phyloP scores from a whole-genome alignment of 2,113 vertebrate genomes.

The Psilopsiagon aymara region DNA sequence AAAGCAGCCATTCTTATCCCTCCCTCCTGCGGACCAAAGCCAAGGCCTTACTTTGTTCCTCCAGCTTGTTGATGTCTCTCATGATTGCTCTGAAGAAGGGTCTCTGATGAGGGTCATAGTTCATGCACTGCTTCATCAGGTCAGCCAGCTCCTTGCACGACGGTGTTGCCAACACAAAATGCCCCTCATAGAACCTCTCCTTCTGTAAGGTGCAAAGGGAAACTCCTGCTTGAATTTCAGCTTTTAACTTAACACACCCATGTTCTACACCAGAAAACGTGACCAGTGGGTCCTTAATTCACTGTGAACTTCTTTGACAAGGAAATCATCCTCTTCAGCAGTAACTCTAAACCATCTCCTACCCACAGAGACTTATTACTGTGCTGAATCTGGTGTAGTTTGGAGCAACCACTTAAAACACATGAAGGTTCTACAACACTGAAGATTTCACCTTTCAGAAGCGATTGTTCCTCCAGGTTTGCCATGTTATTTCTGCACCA shows the following conservation, averaged over 20 bases:
- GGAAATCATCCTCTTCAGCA: background rate
- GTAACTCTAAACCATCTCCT: background rate
- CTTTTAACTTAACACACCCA: background rate
- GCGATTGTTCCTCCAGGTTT: background rate
- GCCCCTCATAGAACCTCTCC: conserved; percentile 91
- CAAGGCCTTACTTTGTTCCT: conserved; percentile 84
- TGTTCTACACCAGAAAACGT: background rate
- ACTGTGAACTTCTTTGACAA: background rate
- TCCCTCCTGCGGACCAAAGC: background rate
- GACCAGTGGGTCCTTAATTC: background rate
- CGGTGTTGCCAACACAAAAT: conserved; percentile 85
- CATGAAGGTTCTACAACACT: accelerated
- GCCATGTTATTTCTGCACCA: accelerated
- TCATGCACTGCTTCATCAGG: conserved; percentile 98
- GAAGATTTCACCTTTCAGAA: background rate
- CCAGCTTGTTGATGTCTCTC: conserved; percentile 92
- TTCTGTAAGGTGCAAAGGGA: conserved; percentile 78
- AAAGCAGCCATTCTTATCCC: background rate
- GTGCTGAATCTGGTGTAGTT: background rate
- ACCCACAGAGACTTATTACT: background rate
- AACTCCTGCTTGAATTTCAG: background rate
- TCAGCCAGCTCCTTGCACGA: conserved; percentile 92
- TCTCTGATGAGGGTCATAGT: conserved; percentile 93
- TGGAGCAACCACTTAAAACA: background rate
- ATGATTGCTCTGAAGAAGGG: conserved; percentile 97